Conservation (phyloP, 2,797 vertebrate species). For the Alca torda region DNA sequence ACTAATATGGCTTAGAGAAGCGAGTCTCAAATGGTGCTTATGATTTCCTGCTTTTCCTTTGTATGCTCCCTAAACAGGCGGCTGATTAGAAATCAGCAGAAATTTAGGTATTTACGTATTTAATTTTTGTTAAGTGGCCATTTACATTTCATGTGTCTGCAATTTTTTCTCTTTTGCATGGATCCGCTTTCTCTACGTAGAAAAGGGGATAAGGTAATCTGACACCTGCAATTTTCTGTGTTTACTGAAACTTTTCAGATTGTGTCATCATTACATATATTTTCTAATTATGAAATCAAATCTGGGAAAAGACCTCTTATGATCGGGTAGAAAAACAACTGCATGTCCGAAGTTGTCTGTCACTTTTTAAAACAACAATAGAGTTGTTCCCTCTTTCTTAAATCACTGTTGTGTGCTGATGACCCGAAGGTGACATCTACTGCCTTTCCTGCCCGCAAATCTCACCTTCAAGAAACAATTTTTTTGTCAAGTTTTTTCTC, state of each 20-base stretch:
- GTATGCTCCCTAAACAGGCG: constrained; percentile 1
- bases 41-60: constrained; percentile 36
- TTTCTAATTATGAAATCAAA: constrained; percentile 35
- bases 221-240: not conserved
- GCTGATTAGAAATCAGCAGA: constrained; percentile 32
- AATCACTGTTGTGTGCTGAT: not conserved
- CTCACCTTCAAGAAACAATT: constrained; percentile 12
- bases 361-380: constrained; percentile 20
- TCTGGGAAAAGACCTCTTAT: not conserved
- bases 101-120: constrained; percentile 21
- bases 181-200: not conserved
- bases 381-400: constrained; percentile 12
- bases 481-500: constrained; percentile 42
- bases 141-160: not conserved
- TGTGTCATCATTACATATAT: not conserved
- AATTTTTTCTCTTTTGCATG: not conserved
- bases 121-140: constrained; percentile 18
- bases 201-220: not conserved
- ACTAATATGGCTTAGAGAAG: constrained; percentile 50
- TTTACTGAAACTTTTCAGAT: constrained; percentile 9
- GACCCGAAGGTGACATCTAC: constrained; percentile 21
- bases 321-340: not conserved
- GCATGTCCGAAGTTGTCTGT: not conserved
- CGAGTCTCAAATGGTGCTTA: not conserved
- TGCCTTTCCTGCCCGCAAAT: constrained; percentile 7